These are phyloP conservation scores for Macrotrachela quadricornifera DNA, from an alignment of 1,140 invertebrate genomes.

Conservation along the genomic window DNA sequence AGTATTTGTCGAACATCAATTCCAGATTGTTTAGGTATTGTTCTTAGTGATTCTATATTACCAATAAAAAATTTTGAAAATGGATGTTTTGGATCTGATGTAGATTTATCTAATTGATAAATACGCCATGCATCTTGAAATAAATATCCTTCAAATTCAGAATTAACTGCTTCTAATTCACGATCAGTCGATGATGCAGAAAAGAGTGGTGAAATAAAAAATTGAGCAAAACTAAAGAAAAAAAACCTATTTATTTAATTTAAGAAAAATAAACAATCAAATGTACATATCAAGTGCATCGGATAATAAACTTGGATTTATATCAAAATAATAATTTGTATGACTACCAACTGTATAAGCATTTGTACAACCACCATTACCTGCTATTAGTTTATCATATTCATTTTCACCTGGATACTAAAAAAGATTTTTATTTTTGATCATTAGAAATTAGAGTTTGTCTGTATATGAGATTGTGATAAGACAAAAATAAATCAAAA, in stretches of 20 bases:
- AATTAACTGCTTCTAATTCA: slow-evolving; percentile 83
- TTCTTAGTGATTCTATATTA: slow-evolving; percentile 56
- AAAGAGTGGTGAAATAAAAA: slow-evolving; percentile 74
- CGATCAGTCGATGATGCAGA: slow-evolving; percentile 65
- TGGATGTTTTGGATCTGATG: slow-evolving; percentile 50
- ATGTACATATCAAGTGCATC: slow-evolving; percentile 55
- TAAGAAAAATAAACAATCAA: background rate
- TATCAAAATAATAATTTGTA: slow-evolving; percentile 81
- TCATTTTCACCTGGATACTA: slow-evolving; percentile 75
- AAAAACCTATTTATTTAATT: background rate
- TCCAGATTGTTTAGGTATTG: slow-evolving; percentile 51
- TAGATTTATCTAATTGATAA: slow-evolving; percentile 61
- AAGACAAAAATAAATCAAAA: no score
- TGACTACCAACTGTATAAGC: slow-evolving; percentile 66
- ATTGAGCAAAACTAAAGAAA: slow-evolving; percentile 58
- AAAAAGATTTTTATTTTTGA: slow-evolving; percentile 11
- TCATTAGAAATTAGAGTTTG: no score
- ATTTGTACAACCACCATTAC: slow-evolving; percentile 69
- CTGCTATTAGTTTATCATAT: slow-evolving; percentile 46
- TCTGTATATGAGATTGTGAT: no score
- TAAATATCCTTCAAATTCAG: slow-evolving; percentile 81
- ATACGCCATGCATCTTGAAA: slow-evolving; percentile 64
- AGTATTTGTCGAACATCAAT: slow-evolving; percentile 59
- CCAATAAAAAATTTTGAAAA: slow-evolving; percentile 78
- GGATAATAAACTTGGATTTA: slow-evolving; percentile 52